Percentiles rank a stretch among this genome's conserved stretches.
These are phyloP conservation scores for Caenorhabditis sp. DNA, from an alignment of 2,888 invertebrate species.

Conservation along the genomic window DNA sequence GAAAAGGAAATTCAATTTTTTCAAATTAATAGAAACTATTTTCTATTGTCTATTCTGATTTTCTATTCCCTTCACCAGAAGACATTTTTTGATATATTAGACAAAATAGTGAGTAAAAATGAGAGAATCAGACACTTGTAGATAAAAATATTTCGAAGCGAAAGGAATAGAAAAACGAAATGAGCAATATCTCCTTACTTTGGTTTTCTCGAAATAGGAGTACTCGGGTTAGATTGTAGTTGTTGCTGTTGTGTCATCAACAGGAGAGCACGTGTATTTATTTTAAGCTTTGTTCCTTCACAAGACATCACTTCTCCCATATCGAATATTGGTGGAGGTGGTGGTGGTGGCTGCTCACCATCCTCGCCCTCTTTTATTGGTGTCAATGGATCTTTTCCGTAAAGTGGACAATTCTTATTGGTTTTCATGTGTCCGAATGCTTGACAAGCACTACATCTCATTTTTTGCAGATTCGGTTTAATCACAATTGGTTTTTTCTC, in stretches of 20 bases:
- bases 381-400: conserved; percentile 76
- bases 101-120: too few relatives aligned
- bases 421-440: conserved; percentile 83
- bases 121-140: too few relatives aligned
- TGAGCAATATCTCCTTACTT: neutral
- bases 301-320: conserved; percentile 72
- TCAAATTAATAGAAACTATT: too few relatives aligned
- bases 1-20: neutral
- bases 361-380: conserved; percentile 81
- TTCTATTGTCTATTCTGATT: too few relatives aligned
- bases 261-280: conserved; percentile 48
- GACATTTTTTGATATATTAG: too few relatives aligned
- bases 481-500: conserved; percentile 59
- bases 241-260: neutral
- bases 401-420: conserved; percentile 95
- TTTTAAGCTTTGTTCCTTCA: conserved; percentile 74
- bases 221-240: neutral
- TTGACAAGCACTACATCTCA: conserved; percentile 90
- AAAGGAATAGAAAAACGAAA: neutral
- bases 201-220: conserved; percentile 24
- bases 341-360: conserved; percentile 75
- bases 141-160: too few relatives aligned
- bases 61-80: too few relatives aligned
- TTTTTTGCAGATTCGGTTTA: conserved; percentile 64
- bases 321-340: conserved; percentile 75